phyloP scores from a whole-genome alignment of 2,113 vertebrate species.

The Siniperca chuatsi region DNA sequence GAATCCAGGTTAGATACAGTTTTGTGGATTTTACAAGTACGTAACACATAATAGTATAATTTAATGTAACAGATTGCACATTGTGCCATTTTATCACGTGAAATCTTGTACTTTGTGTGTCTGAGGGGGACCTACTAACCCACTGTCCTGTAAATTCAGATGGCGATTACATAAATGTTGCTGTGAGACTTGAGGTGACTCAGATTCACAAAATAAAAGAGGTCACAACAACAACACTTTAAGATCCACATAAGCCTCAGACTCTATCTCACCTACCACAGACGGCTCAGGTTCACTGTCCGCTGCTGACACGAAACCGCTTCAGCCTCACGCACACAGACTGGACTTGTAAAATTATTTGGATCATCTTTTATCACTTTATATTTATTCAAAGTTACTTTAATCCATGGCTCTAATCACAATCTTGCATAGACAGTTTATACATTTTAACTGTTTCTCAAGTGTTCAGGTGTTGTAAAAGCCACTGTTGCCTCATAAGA shows the following conservation, averaged over 20 bases:
- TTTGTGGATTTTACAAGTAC: neutral
- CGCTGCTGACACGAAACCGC: neutral
- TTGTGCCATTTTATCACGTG: neutral
- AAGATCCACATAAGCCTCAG: slow-evolving; percentile 4
- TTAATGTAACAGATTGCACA: neutral
- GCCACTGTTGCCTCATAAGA: slow-evolving; percentile 28
- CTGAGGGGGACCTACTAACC: slow-evolving; percentile 41
- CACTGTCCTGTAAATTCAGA: slow-evolving; percentile 32
- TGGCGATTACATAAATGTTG: slow-evolving; percentile 27
- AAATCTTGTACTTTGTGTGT: neutral
- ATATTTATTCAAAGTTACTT: neutral
- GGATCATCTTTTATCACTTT: neutral
- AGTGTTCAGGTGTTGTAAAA: slow-evolving; percentile 1
- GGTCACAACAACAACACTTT: neutral
- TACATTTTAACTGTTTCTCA: neutral
- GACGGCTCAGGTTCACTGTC: neutral
- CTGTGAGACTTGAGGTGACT: slow-evolving; percentile 20
- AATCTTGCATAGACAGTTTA: neutral
- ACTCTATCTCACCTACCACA: neutral
- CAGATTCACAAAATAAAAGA: slow-evolving; percentile 41
- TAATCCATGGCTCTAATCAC: neutral
- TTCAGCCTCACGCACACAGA: neutral
- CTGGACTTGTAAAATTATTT: neutral
- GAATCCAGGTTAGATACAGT: neutral
- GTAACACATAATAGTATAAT: too few species aligned